Conservation (phyloP, 2,113 vertebrate species). For the Oryzias melastigma region DNA sequence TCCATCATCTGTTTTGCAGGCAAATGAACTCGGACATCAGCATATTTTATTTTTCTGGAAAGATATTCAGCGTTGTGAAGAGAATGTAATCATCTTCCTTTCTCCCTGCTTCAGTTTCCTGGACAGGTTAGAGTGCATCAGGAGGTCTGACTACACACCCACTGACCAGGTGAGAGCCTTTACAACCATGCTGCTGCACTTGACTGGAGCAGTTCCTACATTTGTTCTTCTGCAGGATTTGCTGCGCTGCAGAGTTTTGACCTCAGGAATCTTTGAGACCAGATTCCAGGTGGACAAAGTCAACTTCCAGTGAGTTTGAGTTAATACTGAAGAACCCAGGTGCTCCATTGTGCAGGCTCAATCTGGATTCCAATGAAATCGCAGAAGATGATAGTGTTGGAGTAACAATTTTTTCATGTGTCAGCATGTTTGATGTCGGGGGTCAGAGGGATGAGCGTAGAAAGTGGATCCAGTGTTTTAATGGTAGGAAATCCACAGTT, state of each 20-base stretch:
- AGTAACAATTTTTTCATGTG: slow-evolving; percentile 3
- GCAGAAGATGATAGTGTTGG: no score
- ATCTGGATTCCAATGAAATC: no score
- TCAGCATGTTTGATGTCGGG: slow-evolving; percentile 98
- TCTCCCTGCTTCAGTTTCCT: slow-evolving; percentile 81
- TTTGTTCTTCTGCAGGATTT: slow-evolving; percentile 51
- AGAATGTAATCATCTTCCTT: no score
- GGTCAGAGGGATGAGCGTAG: slow-evolving; percentile 96
- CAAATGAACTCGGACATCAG: no score
- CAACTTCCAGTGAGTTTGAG: slow-evolving; percentile 72
- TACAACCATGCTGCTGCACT: slow-evolving; percentile 1
- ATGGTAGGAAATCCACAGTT: slow-evolving; percentile 78
- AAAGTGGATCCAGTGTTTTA: slow-evolving; percentile 99
- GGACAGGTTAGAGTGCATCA: slow-evolving; percentile 89
- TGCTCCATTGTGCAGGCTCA: no score
- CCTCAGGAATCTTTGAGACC: slow-evolving; percentile 70
- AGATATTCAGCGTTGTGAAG: no score
- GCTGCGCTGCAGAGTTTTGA: slow-evolving; percentile 67
- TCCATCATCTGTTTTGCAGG: no score
- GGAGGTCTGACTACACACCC: slow-evolving; percentile 91
- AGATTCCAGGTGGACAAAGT: slow-evolving; percentile 72
- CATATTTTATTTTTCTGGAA: no score
- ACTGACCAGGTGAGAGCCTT: slow-evolving; percentile 87
- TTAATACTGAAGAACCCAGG: no score
- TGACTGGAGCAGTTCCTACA: neutral